These are phyloP conservation scores for Sesamia inferens DNA, from an alignment of 2,888 invertebrate species.

Conservation along the genomic window DNA sequence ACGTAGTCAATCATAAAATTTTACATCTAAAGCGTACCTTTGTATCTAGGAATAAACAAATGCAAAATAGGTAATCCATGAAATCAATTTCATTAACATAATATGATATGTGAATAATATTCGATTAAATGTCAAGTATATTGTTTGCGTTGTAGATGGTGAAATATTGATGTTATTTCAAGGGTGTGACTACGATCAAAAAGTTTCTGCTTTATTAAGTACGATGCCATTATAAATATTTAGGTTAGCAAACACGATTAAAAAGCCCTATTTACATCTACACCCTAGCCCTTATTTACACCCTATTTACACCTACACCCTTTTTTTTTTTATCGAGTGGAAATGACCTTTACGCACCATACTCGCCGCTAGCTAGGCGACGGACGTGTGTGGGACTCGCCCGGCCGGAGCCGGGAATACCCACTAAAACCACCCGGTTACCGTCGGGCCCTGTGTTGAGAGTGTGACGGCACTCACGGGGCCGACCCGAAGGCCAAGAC, in stretches of 20 bases:
- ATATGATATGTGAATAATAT: slow-evolving; percentile 10
- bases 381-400: too few relatives aligned
- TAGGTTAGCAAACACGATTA: background rate
- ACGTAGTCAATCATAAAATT: background rate
- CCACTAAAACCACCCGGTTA: too few relatives aligned
- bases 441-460: too few relatives aligned
- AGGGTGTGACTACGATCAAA: background rate
- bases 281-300: too few relatives aligned
- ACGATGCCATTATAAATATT: background rate
- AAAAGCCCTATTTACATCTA: background rate
- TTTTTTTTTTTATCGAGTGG: too few relatives aligned
- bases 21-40: background rate
- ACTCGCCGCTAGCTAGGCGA: too few relatives aligned
- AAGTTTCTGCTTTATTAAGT: slow-evolving; percentile 1
- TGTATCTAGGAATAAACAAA: background rate
- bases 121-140: slow-evolving; percentile 28
- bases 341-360: too few relatives aligned
- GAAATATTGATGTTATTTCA: slow-evolving; percentile 18
- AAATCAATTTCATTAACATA: slow-evolving; percentile 34
- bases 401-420: too few relatives aligned
- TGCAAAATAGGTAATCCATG: slow-evolving; percentile 20
- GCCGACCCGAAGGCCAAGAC: too few relatives aligned
- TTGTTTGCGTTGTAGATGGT: slow-evolving; percentile 17
- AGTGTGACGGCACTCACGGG: too few relatives aligned
- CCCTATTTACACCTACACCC: too few relatives aligned